phyloP scores from a whole-genome alignment of 2,888 invertebrate species.

The Agrochola circellaris region DNA sequence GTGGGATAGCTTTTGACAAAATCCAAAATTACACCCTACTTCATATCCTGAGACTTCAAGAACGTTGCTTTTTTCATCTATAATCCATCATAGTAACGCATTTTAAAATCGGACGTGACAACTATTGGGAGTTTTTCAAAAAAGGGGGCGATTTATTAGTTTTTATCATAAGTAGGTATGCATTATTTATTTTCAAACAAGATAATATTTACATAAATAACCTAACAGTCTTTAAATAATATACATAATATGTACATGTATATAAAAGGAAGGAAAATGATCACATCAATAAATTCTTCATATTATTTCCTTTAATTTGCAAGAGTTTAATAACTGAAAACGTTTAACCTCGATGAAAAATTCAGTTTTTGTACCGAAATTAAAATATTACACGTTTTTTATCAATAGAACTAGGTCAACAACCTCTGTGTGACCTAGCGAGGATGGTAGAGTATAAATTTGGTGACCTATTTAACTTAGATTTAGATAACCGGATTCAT shows the following conservation, averaged over 20 bases:
- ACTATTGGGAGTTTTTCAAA: neutral
- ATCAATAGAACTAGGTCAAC: constrained; percentile 67
- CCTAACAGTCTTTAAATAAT: too few relatives aligned
- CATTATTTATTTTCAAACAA: neutral
- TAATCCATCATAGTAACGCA: neutral
- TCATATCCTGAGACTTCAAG: neutral
- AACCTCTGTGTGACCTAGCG: constrained; percentile 61
- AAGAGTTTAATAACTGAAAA: neutral
- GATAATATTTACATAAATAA: too few relatives aligned
- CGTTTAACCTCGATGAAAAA: neutral
- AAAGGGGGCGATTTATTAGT: neutral
- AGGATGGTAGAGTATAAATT: constrained; percentile 70
- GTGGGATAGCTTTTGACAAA: neutral
- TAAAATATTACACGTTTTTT: constrained; percentile 8
- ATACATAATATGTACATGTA: neutral
- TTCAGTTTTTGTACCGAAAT: neutral
- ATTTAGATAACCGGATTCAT: constrained; percentile 38
- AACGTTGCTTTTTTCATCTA: neutral
- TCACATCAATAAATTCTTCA: too few relatives aligned
- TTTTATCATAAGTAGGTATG: too few relatives aligned
- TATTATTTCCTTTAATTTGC: neutral
- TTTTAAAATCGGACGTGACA: neutral
- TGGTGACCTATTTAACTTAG: constrained; percentile 71
- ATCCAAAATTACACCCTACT: neutral
- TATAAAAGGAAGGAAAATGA: neutral